Base-by-base conservation (phyloP, 2,888 invertebrate species). In the Drosophila rubida region DNA sequence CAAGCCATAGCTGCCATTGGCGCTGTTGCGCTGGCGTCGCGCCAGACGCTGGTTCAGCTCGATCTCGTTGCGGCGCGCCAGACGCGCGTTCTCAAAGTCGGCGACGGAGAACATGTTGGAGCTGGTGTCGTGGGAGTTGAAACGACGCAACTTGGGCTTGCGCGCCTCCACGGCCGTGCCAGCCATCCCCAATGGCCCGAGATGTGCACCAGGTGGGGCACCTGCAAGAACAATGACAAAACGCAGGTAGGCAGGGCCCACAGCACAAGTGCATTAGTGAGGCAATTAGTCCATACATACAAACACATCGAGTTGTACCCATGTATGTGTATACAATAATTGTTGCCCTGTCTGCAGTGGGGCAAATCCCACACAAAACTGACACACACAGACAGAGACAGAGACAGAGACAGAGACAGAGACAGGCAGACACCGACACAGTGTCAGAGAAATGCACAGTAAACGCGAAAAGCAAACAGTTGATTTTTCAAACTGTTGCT, bases 101-200 rank as follows among this genome's bases (percentile, higher is more conserved):
- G 92, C 91, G 46, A 92, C 92, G 39, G 92, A 92, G 87, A 92
- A 92, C 92, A 92, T 92, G 78, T 92, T 92, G 27, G 92, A 90
- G 80, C 92, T 92, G 11, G 91, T 91, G 57, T 92, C 92, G 73
- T 92, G 92, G 65, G 92, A 92, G 83, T 92, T 92, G 63, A 91
- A 92, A 32, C 92, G 89, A 59, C 92, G 86, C 75, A 92, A 66
- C 73, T 92, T 92, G 9, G 92, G 90, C 64, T 92, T 92, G 51
- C 91, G 88, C 55, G 90, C 92, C 71, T 91, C 92, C 5, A 44
- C 73, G 14, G 72, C 67, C 2, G 67, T 59, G 44, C 84, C 89
- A 37, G 69, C 46, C 51, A 86, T 89, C 30, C 70, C 51, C 64
- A 75, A 64, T 46, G 78, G 80, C 35, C 75, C 79, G 68, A 84